Evolutionary conservation across 2,797 vertebrate species (phyloP).

Genomic region (Clarias pachynema): DNA sequence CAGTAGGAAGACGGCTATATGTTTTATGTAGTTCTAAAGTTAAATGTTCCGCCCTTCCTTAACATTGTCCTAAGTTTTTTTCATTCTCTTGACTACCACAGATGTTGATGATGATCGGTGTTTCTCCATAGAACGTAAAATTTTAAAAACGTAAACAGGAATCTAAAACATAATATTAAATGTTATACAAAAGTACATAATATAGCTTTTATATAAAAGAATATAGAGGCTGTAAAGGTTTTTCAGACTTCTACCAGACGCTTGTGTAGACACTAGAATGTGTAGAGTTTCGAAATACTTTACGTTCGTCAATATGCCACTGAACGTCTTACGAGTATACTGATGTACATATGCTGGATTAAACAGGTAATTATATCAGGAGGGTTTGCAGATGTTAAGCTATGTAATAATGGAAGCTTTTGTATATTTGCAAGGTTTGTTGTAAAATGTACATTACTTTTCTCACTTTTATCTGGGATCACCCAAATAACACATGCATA

Average conservation of each 20-base stretch:
- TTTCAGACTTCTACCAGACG: neutral
- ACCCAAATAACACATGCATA: neutral
- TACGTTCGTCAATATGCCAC: neutral
- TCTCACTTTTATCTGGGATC: neutral
- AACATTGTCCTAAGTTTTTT: neutral
- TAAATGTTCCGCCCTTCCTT: neutral
- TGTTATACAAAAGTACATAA: neutral
- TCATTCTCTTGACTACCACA: neutral
- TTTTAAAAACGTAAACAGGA: neutral
- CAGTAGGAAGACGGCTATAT: neutral
- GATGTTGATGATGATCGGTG: neutral
- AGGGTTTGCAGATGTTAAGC: neutral
- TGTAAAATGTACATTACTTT: neutral
- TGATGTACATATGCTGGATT: neutral
- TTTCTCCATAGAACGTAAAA: neutral
- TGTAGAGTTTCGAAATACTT: neutral
- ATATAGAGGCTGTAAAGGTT: neutral
- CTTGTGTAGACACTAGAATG: constrained; percentile 18
- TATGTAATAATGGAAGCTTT: neutral
- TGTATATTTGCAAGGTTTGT: neutral
- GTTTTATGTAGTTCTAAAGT: neutral
- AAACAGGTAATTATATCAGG: neutral
- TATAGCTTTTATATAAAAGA: neutral
- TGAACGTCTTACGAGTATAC: neutral
- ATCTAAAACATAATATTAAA: neutral